Evolutionary conservation across 2,797 vertebrate genomes (phyloP).

Genomic region (Enteromius argenteus): DNA sequence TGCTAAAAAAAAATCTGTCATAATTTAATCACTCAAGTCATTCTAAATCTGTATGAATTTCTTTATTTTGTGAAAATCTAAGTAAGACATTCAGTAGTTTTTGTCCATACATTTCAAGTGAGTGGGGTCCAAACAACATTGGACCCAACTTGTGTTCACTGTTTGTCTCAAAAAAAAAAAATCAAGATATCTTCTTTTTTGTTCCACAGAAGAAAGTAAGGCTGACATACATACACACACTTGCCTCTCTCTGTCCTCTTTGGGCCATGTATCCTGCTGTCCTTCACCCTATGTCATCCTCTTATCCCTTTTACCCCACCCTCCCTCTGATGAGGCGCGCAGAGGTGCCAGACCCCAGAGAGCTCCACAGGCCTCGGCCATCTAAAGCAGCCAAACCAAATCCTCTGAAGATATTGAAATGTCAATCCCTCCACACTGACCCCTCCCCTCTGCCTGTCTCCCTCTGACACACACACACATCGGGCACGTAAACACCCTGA

Average conservation of each 20-base stretch:
- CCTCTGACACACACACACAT: background rate
- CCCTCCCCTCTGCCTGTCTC: constrained; percentile 44
- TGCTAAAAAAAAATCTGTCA: background rate
- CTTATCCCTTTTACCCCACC: constrained; percentile 27
- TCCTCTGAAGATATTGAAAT: constrained; percentile 82
- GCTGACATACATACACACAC: constrained; percentile 1
- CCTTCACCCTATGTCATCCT: constrained; percentile 25
- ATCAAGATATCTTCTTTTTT: background rate
- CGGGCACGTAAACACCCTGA: background rate
- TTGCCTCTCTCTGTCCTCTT: background rate
- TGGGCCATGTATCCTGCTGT: background rate
- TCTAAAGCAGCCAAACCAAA: constrained; percentile 71
- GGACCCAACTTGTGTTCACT: background rate
- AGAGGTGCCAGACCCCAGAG: constrained; percentile 62
- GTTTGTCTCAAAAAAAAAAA: background rate
- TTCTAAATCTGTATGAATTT: background rate
- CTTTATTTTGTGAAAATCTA: background rate
- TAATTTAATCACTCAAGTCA: background rate
- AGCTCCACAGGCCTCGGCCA: constrained; percentile 68
- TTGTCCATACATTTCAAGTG: background rate
- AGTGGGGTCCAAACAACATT: background rate
- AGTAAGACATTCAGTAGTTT: no score
- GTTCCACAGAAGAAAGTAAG: background rate
- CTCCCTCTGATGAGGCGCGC: constrained; percentile 12
- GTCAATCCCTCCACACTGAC: constrained; percentile 74